These are phyloP conservation scores for Agrotis clavis DNA, from an alignment of 2,888 invertebrate genomes.

Conservation along the genomic window DNA sequence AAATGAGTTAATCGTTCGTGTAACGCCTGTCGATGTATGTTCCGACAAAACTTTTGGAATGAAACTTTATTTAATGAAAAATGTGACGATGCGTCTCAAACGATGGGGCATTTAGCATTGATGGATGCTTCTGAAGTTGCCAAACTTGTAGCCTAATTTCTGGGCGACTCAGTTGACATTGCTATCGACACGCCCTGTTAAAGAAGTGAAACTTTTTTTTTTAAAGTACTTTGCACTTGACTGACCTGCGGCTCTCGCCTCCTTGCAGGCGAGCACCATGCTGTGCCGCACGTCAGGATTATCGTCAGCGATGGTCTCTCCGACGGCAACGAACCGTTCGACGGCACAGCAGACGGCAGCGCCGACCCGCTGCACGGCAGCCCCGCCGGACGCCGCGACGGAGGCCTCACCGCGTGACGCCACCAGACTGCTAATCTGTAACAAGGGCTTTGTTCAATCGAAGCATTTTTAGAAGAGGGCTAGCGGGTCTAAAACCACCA, in stretches of 20 bases:
- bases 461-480: not conserved
- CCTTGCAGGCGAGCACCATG: constrained; percentile 99
- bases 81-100: too few species aligned
- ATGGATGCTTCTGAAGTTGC: too few species aligned
- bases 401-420: constrained; percentile 94
- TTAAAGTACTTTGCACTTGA: constrained; percentile 36
- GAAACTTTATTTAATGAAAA: not conserved
- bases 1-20: constrained; percentile 8
- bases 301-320: constrained; percentile 99
- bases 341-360: constrained; percentile 99
- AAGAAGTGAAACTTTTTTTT: too few species aligned
- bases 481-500: too few species aligned
- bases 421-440: constrained; percentile 96
- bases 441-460: not conserved
- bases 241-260: constrained; percentile 98
- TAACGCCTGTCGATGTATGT: not conserved
- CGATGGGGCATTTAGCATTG: too few species aligned
- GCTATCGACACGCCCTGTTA: too few species aligned
- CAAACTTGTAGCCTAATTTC: too few species aligned
- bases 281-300: constrained; percentile 99
- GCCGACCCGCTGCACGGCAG: constrained; percentile 96
- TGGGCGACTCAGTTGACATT: too few species aligned
- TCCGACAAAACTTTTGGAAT: not conserved
- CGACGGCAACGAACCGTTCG: constrained; percentile 99
- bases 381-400: constrained; percentile 91